Percentiles rank a stretch among this genome's conserved stretches.
Conservation (phyloP, 1,140 invertebrate species). For the Lerema accius region DNA sequence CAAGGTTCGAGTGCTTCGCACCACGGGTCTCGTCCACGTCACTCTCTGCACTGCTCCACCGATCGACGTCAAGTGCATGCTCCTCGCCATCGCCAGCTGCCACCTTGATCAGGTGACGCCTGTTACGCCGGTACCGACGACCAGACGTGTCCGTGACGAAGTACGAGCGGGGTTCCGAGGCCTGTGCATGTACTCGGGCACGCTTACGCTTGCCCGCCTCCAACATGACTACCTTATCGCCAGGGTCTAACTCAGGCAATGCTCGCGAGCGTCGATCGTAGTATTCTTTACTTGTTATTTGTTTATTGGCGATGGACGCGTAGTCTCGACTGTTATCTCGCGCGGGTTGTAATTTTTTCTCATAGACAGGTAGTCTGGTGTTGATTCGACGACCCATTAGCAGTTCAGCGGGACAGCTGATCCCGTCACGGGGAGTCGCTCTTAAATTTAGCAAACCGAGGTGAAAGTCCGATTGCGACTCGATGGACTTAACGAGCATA, state of each 20-base stretch:
- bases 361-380: not conserved
- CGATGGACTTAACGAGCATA: too few relatives aligned
- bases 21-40: not conserved
- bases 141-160: constrained; percentile 1
- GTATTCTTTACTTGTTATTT: not conserved
- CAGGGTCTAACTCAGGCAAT: not conserved
- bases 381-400: constrained; percentile 14
- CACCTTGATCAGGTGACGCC: constrained; percentile 1
- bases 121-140: constrained; percentile 2
- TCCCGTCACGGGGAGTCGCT: not conserved
- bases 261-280: not conserved
- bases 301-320: not conserved
- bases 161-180: constrained; percentile 5
- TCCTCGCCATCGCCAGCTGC: not conserved
- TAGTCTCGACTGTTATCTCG: constrained; percentile 5
- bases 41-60: constrained; percentile 1
- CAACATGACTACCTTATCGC: not conserved
- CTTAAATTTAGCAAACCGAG: not conserved
- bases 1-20: not conserved
- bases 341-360: constrained; percentile 1
- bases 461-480: not conserved
- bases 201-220: not conserved
- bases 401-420: not conserved
- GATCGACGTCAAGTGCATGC: not conserved
- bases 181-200: not conserved